Conservation (phyloP, 2,888 invertebrate species). For the Hipparchia sbordonii region DNA sequence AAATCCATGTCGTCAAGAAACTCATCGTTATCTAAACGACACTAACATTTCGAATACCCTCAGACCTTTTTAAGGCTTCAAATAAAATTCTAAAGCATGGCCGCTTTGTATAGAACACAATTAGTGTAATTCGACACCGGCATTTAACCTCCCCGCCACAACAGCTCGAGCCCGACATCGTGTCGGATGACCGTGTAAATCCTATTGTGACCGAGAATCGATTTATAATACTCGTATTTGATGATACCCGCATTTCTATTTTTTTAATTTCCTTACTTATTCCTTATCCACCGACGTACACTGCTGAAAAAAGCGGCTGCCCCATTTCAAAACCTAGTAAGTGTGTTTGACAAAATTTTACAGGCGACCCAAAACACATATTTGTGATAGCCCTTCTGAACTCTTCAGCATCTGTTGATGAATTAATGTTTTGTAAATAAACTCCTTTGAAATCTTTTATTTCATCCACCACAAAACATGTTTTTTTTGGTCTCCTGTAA, state of each 20-base stretch:
- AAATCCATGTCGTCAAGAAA: neutral
- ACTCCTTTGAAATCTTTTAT: too few relatives aligned
- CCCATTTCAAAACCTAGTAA: too few relatives aligned
- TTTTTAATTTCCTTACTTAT: too few relatives aligned
- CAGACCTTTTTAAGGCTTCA: neutral
- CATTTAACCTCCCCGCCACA: slow-evolving; percentile 26
- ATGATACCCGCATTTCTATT: neutral
- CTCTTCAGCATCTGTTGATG: too few relatives aligned
- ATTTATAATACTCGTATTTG: slow-evolving; percentile 38
- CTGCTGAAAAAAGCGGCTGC: too few relatives aligned
- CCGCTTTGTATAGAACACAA: slow-evolving; percentile 9
- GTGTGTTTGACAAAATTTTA: too few relatives aligned
- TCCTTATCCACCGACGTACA: too few relatives aligned
- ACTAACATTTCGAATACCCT: neutral
- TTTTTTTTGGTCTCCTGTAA: too few relatives aligned
- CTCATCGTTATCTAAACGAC: neutral
- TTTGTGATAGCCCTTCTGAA: too few relatives aligned
- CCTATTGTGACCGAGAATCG: slow-evolving; percentile 61
- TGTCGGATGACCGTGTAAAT: slow-evolving; percentile 47
- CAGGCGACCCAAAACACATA: too few relatives aligned
- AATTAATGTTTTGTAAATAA: too few relatives aligned
- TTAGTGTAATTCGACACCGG: slow-evolving; percentile 21
- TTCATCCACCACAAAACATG: too few relatives aligned
- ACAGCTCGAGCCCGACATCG: slow-evolving; percentile 30
- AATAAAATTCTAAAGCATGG: neutral